Base-by-base conservation (phyloP, 2,113 vertebrate species). In the Erythrocebus patas region DNA sequence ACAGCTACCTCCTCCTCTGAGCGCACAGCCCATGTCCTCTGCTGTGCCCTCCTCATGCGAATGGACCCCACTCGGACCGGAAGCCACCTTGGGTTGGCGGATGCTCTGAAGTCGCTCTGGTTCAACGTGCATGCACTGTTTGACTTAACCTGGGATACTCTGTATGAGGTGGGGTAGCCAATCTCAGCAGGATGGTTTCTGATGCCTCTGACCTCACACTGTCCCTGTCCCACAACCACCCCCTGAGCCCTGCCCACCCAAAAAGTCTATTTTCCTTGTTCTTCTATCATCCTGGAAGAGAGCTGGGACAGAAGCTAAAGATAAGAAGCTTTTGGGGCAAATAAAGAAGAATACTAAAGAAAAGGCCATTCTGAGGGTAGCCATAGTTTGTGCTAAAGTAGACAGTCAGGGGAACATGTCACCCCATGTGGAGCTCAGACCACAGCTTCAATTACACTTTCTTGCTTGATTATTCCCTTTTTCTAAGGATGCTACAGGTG, bases 1-100 rank as follows among this genome's bases (percentile, higher is more conserved):
- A 50, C 20, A 8, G 5, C 0, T 1, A 50, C 30, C 20, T 57
- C 45, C 76, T 68, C 20, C 5, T 59, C 25, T 0, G 40, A 57
- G 79, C 4, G 14, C 8, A 2, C 17, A 8, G 35, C 13, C 9
- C 0, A 2, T 7, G 1, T 32, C n/a, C 27, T 55, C 72, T 14
- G 4, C 52, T 50, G 1, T 2, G 48, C 17, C 12, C 48, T 50
- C 84, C 59, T 35, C 35, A 43, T 1, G 0, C 0, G 5, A 43
- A 4, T 22, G 14, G 48, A 76, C 57, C 35, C 45, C 57, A 9
- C 91, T 45, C 0, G 0, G 27, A 14, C 14, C 3, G 0, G 27
- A 57, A 17, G 68, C 93, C 16, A 5, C 59, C 55, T 35, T 9
- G 61, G 30, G 70, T 2, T 52, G 50, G 61, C 0, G 88, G 52